Base-by-base conservation (phyloP, 2,888 invertebrate genomes). In the Baccha elongata region DNA sequence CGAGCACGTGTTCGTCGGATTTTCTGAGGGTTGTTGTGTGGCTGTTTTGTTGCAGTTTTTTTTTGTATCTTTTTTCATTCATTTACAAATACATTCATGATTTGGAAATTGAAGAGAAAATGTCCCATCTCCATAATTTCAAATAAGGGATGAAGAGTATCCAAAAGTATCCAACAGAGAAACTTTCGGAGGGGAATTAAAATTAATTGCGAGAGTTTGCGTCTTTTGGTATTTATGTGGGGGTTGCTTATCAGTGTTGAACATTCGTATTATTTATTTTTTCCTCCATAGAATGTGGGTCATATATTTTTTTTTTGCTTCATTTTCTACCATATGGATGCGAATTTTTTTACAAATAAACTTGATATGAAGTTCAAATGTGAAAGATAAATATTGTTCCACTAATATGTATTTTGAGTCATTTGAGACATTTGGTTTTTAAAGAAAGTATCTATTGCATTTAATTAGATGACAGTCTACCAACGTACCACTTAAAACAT, bases 271-370 rank as follows among this genome's bases (percentile, higher is more conserved):
- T 23, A n/a, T n/a, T n/a, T 29, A 8, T 15, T 15, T 58, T 23
- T 11, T 26, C 13, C 3, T 7, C 17, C 8, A 29, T 29, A 29
- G 44, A 60, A 60, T 60, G 26, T 60, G 44, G 60, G 60, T 60
- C 60, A 60, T 19, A 44, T 7, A 23, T 29, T 58, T 53, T 42
- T 60, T 11, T 17, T 44, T 44, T 17, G 10, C 6, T 29, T 44
- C n/a, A n/a, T n/a, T n/a, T n/a, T 17, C 17, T 10, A 60, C 42
- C 60, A 60, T 60, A 60, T 60, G 60, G 42, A 44, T 44, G 19
- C 44, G 10, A 60, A 32, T 7, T 7, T 32, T 26, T 55, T 60
- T 55, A 2, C 1, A 44, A 21, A 58, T 7, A 55, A 5, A 32
- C n/a, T 60, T 44, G n/a, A 44, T 19, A 29, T 26, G 21, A 40